Base-by-base conservation (phyloP, 2,888 invertebrate genomes). In the Saturnia japonica region DNA sequence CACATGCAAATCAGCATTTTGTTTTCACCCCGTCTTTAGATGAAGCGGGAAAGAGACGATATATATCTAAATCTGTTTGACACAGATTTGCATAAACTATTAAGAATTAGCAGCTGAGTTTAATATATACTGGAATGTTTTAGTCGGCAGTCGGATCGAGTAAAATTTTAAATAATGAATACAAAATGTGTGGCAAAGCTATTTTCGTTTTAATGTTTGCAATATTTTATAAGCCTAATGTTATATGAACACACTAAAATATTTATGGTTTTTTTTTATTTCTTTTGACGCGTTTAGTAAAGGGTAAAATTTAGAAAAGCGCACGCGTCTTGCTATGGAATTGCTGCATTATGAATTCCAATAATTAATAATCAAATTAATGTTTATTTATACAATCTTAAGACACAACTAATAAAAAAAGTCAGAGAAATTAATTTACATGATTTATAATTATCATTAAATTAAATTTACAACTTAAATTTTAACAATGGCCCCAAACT, bases 1-100 rank as follows among this genome's bases (percentile, higher is more conserved):
- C 90, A 89, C 90, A 93, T 93, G 94, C 91, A 93, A 93, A 94
- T 93, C 88, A 89, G 85, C 85, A 87, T 91, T 92, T 93, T 92
- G 92, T 92, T 92, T 92, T 90, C 86, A 85, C 88, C 83, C 82
- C 79, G 79, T 64, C 70, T 19, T 54, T 67, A 57, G 40, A 43
- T 51, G 70, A 76, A 80, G 78, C 77, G 76, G 71, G 76, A 81
- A 72, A 74, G 81, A 76, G 80, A 80, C 75, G 76, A 79, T 80
- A 78, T 75, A 80, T 76, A 77, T 76, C 73, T 71, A 67, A 80
- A 80, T 79, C 77, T 77, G 77, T 85, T 84, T 84, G 84, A 83
- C 83, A 84, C 78, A 82, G 80, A 91, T 92, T 93, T 89, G 87
- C 93, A 91, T 93, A 91, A 90, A 91, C 91, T 90, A 91, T 91